Evolutionary conservation across 2,888 invertebrate species (phyloP).

Genomic region (Scrobipalpa costella): DNA sequence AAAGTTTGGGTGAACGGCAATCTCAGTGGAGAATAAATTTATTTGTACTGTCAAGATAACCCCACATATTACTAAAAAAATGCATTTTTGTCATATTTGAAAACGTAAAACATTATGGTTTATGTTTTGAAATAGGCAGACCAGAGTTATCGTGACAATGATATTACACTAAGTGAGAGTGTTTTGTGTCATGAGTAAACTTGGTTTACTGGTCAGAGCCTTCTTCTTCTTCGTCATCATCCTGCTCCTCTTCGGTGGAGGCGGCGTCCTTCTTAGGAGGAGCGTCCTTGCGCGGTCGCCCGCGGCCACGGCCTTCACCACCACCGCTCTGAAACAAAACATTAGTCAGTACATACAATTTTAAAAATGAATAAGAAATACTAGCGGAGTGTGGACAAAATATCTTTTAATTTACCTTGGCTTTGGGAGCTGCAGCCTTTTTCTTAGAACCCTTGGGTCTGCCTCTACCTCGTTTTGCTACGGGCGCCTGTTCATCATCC

Average conservation of each 20-base stretch:
- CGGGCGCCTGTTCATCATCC: constrained; percentile 77
- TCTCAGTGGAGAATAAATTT: constrained; percentile 58
- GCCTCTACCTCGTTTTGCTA: constrained; percentile 79
- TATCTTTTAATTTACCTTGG: constrained; percentile 69
- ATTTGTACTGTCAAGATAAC: constrained; percentile 70
- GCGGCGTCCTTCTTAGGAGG: constrained; percentile 77
- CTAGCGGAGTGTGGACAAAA: neutral
- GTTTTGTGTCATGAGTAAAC: constrained; percentile 49
- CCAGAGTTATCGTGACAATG: constrained; percentile 71
- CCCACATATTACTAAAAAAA: constrained; percentile 44
- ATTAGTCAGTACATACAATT: constrained; percentile 22
- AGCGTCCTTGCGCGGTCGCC: constrained; percentile 74
- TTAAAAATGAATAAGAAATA: constrained; percentile 13
- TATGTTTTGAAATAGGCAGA: constrained; percentile 26
- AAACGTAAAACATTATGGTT: constrained; percentile 24
- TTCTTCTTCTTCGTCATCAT: constrained; percentile 76
- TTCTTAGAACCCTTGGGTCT: constrained; percentile 81
- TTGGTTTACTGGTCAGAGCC: constrained; percentile 77
- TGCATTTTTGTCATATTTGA: constrained; percentile 26
- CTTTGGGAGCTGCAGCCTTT: constrained; percentile 68
- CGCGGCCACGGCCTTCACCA: constrained; percentile 72
- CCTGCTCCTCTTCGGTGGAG: constrained; percentile 75
- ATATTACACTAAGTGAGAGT: constrained; percentile 74
- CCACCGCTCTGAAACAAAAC: constrained; percentile 53
- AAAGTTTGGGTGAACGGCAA: constrained; percentile 60